Evolutionary conservation across 2,888 invertebrate species (phyloP).

Genomic region (Epirrhoe alternata): DNA sequence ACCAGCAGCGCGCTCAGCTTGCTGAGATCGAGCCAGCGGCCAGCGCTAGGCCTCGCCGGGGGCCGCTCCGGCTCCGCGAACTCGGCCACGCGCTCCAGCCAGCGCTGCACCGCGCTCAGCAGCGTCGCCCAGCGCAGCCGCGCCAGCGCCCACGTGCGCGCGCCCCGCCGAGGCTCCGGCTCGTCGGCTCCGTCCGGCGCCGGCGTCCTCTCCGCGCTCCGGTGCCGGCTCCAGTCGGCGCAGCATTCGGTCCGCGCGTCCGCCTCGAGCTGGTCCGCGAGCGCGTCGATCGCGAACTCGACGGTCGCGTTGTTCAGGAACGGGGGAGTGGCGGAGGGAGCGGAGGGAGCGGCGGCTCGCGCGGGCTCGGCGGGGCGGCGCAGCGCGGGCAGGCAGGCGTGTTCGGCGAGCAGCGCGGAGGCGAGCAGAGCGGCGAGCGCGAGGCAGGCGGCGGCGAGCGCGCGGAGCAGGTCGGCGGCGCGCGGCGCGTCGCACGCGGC

Average conservation of each 20-base stretch:
- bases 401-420: slow-evolving; percentile 44
- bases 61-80: slow-evolving; percentile 51
- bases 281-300: slow-evolving; percentile 38
- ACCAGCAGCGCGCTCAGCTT: slow-evolving; percentile 61
- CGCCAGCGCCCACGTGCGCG: slow-evolving; percentile 60
- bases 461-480: slow-evolving; percentile 52
- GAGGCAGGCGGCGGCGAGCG: slow-evolving; percentile 47
- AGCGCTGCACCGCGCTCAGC: slow-evolving; percentile 69
- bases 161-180: slow-evolving; percentile 63
- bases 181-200: slow-evolving; percentile 41
- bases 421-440: slow-evolving; percentile 52
- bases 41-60: slow-evolving; percentile 52
- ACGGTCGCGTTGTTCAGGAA: slow-evolving; percentile 47
- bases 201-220: slow-evolving; percentile 29
- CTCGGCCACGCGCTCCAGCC: slow-evolving; percentile 67
- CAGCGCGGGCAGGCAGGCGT: slow-evolving; percentile 47
- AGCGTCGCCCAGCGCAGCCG: slow-evolving; percentile 72
- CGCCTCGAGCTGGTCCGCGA: slow-evolving; percentile 22
- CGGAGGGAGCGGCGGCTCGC: neutral
- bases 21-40: slow-evolving; percentile 64
- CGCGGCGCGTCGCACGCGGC: slow-evolving; percentile 81
- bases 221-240: slow-evolving; percentile 61
- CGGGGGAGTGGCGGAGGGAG: slow-evolving; percentile 18
- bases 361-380: slow-evolving; percentile 32
- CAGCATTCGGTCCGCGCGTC: slow-evolving; percentile 60